These are phyloP conservation scores for Neolamprologus fasciatus DNA, from an alignment of 2,113 vertebrate genomes.

Conservation along the genomic window DNA sequence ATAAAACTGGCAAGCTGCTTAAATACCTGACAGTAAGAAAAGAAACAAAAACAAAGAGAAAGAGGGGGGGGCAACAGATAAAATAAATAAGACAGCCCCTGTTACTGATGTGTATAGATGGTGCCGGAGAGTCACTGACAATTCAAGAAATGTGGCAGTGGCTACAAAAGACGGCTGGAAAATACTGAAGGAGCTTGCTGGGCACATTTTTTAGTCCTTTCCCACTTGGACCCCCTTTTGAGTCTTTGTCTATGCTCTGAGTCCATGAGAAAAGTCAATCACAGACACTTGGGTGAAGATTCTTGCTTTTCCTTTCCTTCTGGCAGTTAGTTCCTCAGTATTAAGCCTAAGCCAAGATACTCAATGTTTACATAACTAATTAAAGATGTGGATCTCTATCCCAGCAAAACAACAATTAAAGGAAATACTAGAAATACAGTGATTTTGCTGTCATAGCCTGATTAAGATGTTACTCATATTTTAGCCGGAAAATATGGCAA, in stretches of 20 bases:
- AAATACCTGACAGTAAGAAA: constrained; percentile 78
- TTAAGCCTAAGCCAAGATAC: neutral
- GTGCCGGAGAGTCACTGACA: constrained; percentile 74
- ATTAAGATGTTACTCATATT: constrained; percentile 63
- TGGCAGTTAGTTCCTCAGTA: neutral
- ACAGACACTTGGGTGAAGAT: constrained; percentile 49
- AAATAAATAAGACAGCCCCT: constrained; percentile 79
- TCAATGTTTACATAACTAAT: constrained; percentile 44
- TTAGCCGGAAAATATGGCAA: constrained; percentile 49
- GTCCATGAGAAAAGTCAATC: constrained; percentile 76
- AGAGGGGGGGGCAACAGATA: constrained; percentile 64
- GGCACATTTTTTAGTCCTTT: constrained; percentile 71
- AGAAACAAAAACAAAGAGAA: constrained; percentile 71
- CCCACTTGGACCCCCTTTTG: constrained; percentile 73
- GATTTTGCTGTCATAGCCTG: constrained; percentile 32
- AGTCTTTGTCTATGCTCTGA: constrained; percentile 69
- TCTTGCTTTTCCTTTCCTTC: constrained; percentile 2
- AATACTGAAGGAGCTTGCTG: constrained; percentile 70
- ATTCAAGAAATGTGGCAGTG: constrained; percentile 76
- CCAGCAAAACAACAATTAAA: constrained; percentile 23
- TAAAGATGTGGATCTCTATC: constrained; percentile 23
- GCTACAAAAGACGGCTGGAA: constrained; percentile 71
- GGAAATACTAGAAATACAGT: constrained; percentile 17
- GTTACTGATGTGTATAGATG: constrained; percentile 79
- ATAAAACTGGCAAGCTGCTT: constrained; percentile 78